phyloP scores from a whole-genome alignment of 2,888 invertebrate species.

The Eilema griseolum region DNA sequence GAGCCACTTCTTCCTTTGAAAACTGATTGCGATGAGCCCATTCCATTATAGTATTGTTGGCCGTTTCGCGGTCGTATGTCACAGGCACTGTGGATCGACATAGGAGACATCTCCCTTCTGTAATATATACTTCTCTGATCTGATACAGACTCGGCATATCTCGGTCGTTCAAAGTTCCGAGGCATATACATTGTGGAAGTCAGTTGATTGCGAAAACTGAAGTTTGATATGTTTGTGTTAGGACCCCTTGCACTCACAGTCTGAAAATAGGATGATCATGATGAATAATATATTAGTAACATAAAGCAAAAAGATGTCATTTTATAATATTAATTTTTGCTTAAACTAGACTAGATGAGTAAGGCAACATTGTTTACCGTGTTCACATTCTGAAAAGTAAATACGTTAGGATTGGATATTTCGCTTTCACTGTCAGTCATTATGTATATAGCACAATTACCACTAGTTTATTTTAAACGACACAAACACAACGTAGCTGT shows the following conservation, averaged over 20 bases:
- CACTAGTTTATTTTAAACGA: neutral
- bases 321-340: neutral
- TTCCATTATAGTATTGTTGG: slow-evolving; percentile 53
- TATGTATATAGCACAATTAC: slow-evolving; percentile 22
- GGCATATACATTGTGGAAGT: slow-evolving; percentile 64
- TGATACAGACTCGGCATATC: slow-evolving; percentile 55
- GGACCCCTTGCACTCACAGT: slow-evolving; percentile 66
- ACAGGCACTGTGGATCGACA: slow-evolving; percentile 58
- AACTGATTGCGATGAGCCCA: slow-evolving; percentile 62
- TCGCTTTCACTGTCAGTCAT: slow-evolving; percentile 70
- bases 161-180: slow-evolving; percentile 57
- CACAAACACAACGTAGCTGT: neutral
- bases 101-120: slow-evolving; percentile 60
- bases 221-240: slow-evolving; percentile 57
- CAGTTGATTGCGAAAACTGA: slow-evolving; percentile 61
- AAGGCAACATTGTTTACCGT: slow-evolving; percentile 56
- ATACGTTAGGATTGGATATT: slow-evolving; percentile 55
- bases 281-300: too few species aligned
- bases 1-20: slow-evolving; percentile 69
- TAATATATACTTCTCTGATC: slow-evolving; percentile 63
- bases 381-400: slow-evolving; percentile 61
- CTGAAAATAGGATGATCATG: slow-evolving; percentile 54
- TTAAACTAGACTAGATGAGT: neutral
- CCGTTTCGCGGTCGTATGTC: slow-evolving; percentile 58
- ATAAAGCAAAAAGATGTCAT: neutral